These are phyloP conservation scores for Eristalinus sepulchralis DNA, from an alignment of 2,888 invertebrate genomes.

Conservation along the genomic window DNA sequence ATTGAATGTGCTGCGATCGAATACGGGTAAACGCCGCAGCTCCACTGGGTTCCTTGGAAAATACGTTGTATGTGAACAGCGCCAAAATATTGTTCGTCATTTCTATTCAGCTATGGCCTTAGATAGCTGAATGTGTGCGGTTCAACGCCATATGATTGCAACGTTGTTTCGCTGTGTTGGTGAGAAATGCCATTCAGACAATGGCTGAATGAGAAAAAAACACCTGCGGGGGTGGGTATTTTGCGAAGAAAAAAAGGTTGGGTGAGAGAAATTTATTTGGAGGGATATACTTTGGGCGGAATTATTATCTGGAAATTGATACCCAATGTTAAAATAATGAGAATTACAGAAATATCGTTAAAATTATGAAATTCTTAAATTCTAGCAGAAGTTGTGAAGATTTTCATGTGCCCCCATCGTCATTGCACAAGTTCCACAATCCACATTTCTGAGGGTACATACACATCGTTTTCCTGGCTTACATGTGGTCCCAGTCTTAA, in stretches of 20 bases:
- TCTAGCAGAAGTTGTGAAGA: not conserved
- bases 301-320: not conserved
- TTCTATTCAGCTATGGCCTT: constrained; percentile 56
- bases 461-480: not conserved
- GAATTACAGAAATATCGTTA: not conserved
- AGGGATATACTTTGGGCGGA: not conserved
- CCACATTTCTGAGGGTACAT: not conserved
- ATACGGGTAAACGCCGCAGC: constrained; percentile 74
- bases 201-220: constrained; percentile 34
- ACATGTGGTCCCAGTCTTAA: not conserved
- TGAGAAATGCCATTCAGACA: not conserved
- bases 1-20: constrained; percentile 74
- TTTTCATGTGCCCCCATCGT: not conserved
- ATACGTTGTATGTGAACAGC: constrained; percentile 71
- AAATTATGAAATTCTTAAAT: not conserved
- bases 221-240: constrained; percentile 21
- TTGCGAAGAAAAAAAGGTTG: not conserved
- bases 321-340: not conserved
- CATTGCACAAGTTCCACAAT: not conserved
- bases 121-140: constrained; percentile 67
- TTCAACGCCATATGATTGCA: constrained; percentile 69
- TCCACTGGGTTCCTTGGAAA: constrained; percentile 74
- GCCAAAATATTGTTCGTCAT: constrained; percentile 70
- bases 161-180: constrained; percentile 27
- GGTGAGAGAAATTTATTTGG: not conserved